A percentile compares a stretch with the other conserved stretches of the same genome.
phyloP scores from a whole-genome alignment of 1,140 invertebrate genomes.

The Apis cerana region DNA sequence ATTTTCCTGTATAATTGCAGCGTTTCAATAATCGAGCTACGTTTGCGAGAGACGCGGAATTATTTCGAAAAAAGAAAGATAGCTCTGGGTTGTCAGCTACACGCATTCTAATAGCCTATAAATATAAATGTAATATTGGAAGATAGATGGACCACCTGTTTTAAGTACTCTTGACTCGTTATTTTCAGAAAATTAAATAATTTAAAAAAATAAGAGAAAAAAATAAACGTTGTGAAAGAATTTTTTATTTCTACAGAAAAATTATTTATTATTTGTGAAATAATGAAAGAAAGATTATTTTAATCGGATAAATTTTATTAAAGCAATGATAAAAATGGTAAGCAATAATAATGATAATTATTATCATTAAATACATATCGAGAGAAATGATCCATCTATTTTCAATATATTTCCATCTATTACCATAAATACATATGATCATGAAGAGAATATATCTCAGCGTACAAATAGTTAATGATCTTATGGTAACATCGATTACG shows the following conservation, averaged over 20 bases:
- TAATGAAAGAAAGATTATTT: too few relatives aligned
- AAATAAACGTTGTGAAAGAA: too few relatives aligned
- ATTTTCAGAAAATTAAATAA: not conserved
- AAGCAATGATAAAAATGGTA: not conserved
- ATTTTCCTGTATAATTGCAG: not conserved
- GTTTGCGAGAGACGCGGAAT: not conserved
- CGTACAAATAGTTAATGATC: slow-evolving; percentile 15
- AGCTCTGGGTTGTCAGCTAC: not conserved
- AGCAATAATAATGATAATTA: not conserved
- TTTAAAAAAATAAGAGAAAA: too few relatives aligned
- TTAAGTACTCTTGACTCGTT: not conserved
- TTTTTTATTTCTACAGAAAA: too few relatives aligned
- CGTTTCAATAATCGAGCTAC: not conserved
- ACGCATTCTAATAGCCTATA: not conserved
- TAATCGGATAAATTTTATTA: not conserved
- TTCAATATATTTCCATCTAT: not conserved
- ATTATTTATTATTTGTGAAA: too few relatives aligned
- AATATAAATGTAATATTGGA: not conserved
- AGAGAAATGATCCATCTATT: slow-evolving; percentile 8
- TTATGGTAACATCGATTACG: slow-evolving; percentile 7
- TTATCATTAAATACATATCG: not conserved
- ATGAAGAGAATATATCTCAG: not conserved
- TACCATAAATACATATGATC: not conserved
- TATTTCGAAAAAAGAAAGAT: not conserved
- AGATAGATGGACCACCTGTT: slow-evolving; percentile 22